Base-by-base conservation (phyloP, 2,113 vertebrate genomes). In the Anoplopoma fimbria region DNA sequence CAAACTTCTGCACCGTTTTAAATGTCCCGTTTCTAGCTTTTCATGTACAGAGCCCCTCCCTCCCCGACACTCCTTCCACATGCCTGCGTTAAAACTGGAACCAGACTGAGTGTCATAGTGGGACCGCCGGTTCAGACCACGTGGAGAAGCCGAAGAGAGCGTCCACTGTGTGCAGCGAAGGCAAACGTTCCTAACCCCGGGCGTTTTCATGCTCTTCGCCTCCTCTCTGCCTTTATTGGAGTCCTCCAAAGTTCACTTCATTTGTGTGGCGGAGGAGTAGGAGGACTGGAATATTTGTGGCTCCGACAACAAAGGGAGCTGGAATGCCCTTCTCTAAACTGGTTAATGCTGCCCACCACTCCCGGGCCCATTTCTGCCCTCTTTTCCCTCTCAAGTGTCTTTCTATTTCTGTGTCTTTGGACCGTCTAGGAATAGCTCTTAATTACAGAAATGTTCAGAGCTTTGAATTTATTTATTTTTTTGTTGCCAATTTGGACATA, bases 231-330 rank as follows among this genome's bases (percentile, higher is more conserved):
- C 58, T 86, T 91, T 71, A 88, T 67, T 60, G 68, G 75, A 82
- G 71, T 82, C 79, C 57, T 84, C 60, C 29, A 75, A 62, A 88
- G 87, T 93, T 84, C 81, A 88, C 60, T 78, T 72, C 55, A 58
- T 55, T 80, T 81, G 77, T 83, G 85, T 36, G 72, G 82, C 31
- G 13, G 29, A 74, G 68, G 45, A 84, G 89, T 79, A 68, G 77
- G 86, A 87, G 81, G 82, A 60, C 77, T 71, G 84, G 79, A 92
- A 93, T 88, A 91, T 65, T 86, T 92, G 90, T 79, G 87, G 87
- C 74, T 23, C 51, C 1, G 40, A 83, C 82, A 88, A 92, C 87
- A 91, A 91, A 91, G 62, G 51, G 79, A 67, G 36, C 53, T 81
- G 82, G 88, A 92, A 90, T 91, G 88, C 74, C 82, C 60, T 74